Evolutionary conservation across 2,888 invertebrate genomes (phyloP).

Genomic region (Encarsia formosa): DNA sequence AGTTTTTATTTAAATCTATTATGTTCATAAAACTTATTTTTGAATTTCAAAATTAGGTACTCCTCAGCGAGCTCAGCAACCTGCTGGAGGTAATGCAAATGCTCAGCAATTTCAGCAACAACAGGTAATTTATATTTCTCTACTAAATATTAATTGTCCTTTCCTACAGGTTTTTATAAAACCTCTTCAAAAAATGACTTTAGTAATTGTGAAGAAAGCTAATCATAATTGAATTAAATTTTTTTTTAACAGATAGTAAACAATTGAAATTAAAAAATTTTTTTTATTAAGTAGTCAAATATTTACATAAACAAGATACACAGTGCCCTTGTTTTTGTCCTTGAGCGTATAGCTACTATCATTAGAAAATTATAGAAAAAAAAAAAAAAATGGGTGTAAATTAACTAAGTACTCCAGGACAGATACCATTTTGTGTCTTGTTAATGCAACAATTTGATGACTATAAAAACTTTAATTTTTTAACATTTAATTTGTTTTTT

Average conservation of each 20-base stretch:
- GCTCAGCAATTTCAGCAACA: background rate
- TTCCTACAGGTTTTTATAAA: background rate
- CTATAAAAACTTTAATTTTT: too few species aligned
- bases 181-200: background rate
- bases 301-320: too few species aligned
- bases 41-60: slow-evolving; percentile 3
- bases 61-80: slow-evolving; percentile 15
- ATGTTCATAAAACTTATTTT: background rate
- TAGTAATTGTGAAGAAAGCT: background rate
- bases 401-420: too few species aligned
- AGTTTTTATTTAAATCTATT: background rate
- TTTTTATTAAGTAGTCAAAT: background rate
- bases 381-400: too few species aligned
- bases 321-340: too few species aligned
- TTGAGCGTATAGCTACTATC: too few species aligned
- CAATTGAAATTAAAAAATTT: background rate
- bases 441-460: too few species aligned
- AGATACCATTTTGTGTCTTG: too few species aligned
- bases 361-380: too few species aligned
- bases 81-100: background rate
- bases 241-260: background rate
- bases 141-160: background rate
- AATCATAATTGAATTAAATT: background rate
- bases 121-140: background rate
- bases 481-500: too few species aligned